A percentile compares a stretch with the other conserved stretches of the same genome.
These are phyloP conservation scores for Coronaproctus castanopsis DNA, from an alignment of 2,888 invertebrate genomes.

Conservation along the genomic window DNA sequence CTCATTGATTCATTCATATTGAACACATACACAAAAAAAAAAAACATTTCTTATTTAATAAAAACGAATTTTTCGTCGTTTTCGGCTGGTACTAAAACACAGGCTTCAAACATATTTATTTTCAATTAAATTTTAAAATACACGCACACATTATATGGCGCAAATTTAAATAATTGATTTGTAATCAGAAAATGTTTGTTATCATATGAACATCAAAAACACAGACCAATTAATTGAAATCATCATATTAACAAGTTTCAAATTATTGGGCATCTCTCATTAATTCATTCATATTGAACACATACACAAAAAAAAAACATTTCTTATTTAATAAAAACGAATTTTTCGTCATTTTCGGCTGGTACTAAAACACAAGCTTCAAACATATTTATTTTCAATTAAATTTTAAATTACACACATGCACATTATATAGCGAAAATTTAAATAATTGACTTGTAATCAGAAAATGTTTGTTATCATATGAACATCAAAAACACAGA, in stretches of 20 bases:
- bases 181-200: conserved; percentile 11
- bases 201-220: conserved; percentile 24
- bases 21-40: not conserved
- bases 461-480: conserved; percentile 11
- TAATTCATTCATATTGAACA: too few relatives aligned
- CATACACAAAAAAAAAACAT: not conserved
- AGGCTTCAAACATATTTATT: too few relatives aligned
- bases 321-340: not conserved
- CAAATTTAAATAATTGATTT: not conserved
- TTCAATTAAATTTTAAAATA: too few relatives aligned
- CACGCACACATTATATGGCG: not conserved
- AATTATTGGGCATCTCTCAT: not conserved
- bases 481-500: conserved; percentile 26
- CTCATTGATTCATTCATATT: too few relatives aligned
- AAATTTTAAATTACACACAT: too few relatives aligned
- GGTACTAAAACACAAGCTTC: too few relatives aligned
- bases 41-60: not conserved
- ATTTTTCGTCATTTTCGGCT: too few relatives aligned
- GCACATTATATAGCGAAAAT: not conserved
- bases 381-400: too few relatives aligned
- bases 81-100: too few relatives aligned
- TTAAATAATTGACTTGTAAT: conserved; percentile 1
- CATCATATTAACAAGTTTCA: conserved; percentile 17
- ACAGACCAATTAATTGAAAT: conserved; percentile 24
- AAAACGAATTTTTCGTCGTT: conserved; percentile 4